phyloP scores from a whole-genome alignment of 2,888 invertebrate species.

The Leptogaster cylindrica region DNA sequence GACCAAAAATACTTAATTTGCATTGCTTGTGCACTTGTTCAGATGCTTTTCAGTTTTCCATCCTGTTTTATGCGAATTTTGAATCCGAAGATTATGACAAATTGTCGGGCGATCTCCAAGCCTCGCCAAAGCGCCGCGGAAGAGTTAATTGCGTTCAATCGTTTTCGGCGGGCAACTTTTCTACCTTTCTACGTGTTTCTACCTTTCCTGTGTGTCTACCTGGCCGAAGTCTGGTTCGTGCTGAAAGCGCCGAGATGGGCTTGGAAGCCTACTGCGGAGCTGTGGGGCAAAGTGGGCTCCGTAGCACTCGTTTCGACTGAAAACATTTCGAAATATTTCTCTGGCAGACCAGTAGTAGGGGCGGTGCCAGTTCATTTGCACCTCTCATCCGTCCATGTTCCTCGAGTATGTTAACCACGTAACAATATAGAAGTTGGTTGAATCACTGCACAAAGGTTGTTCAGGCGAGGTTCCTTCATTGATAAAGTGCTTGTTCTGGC shows the following conservation, averaged over 20 bases:
- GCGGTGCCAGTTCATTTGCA: constrained; percentile 38
- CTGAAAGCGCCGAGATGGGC: too few species aligned
- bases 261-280: neutral
- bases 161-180: neutral
- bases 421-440: constrained; percentile 7
- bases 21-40: too few species aligned
- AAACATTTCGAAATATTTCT: constrained; percentile 34
- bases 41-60: too few species aligned
- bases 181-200: neutral
- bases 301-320: constrained; percentile 24
- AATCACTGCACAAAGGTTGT: neutral
- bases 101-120: too few species aligned
- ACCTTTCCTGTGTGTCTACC: neutral
- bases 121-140: too few species aligned
- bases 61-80: too few species aligned
- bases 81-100: too few species aligned
- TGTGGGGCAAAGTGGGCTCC: constrained; percentile 3
- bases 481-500: constrained; percentile 13
- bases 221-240: neutral
- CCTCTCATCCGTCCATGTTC: constrained; percentile 34
- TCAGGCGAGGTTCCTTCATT: constrained; percentile 6
- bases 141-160: too few species aligned
- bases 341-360: constrained; percentile 26
- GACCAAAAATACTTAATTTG: too few species aligned
- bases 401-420: constrained; percentile 34